phyloP scores from a whole-genome alignment of 2,888 invertebrate species.

The Aphrophora alni region DNA sequence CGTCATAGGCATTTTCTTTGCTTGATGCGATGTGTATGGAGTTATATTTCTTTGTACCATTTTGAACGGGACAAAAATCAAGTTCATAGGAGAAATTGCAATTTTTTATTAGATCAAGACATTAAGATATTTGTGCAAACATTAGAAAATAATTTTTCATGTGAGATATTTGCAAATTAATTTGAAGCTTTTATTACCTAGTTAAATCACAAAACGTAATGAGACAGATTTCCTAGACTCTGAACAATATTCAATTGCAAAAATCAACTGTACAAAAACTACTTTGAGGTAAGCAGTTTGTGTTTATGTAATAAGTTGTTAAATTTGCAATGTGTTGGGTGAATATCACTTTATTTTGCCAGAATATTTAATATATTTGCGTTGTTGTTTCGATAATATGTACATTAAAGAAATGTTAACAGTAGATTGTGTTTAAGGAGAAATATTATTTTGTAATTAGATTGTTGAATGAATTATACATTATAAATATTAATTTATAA shows the following conservation, averaged over 20 bases:
- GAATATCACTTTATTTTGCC: background rate
- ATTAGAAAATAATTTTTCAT: too few relatives aligned
- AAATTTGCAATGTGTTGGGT: background rate
- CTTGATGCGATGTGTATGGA: too few relatives aligned
- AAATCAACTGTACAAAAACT: background rate
- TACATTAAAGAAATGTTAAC: slow-evolving; percentile 35
- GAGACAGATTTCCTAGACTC: too few relatives aligned
- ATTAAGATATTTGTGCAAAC: too few relatives aligned
- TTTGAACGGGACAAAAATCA: too few relatives aligned
- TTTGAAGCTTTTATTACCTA: too few relatives aligned
- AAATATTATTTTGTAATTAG: slow-evolving; percentile 43
- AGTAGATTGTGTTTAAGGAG: slow-evolving; percentile 38
- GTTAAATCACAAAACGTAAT: too few relatives aligned
- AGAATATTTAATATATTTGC: slow-evolving; percentile 33
- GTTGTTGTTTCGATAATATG: slow-evolving; percentile 38
- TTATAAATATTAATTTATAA: slow-evolving; percentile 32
- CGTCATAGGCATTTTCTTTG: too few relatives aligned
- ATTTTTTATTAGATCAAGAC: too few relatives aligned
- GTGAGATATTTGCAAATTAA: too few relatives aligned
- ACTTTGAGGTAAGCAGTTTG: background rate
- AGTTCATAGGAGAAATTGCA: too few relatives aligned
- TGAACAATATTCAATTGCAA: background rate
- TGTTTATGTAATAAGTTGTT: background rate
- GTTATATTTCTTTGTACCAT: too few relatives aligned
- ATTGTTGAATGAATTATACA: slow-evolving; percentile 34